A percentile compares a stretch with the other conserved stretches of the same genome.
Conservation (phyloP, 2,888 invertebrate species). For the Trachelus stipa region DNA sequence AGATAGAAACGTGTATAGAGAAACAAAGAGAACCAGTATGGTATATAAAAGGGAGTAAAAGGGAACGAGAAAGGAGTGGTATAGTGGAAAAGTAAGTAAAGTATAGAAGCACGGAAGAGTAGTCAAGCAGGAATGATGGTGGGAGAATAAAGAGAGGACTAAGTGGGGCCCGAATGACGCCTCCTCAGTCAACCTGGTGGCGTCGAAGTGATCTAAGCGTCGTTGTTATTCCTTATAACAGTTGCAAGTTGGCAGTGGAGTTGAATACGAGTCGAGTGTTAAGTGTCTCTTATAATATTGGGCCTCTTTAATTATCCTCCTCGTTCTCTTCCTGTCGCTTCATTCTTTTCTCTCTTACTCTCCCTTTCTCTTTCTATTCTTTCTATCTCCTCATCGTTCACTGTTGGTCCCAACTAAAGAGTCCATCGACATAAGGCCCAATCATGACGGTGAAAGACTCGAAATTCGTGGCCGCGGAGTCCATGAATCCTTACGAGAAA, state of each 20-base stretch:
- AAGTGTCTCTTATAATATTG: neutral
- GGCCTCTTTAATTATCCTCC: neutral
- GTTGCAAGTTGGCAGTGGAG: neutral
- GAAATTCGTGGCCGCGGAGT: conserved; percentile 62
- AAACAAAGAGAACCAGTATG: no score
- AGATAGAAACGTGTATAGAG: no score
- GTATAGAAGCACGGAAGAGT: neutral
- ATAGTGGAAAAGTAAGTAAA: neutral
- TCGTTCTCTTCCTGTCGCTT: neutral
- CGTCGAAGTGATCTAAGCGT: conserved; percentile 44
- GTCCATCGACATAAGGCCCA: neutral
- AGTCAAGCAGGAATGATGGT: neutral
- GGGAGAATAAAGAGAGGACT: conserved; percentile 27
- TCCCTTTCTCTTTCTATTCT: neutral
- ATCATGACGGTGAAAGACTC: conserved; percentile 69
- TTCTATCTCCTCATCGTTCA: neutral
- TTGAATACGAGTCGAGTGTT: neutral
- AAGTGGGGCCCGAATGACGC: conserved; percentile 38
- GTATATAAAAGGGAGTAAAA: neutral
- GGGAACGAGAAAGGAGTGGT: neutral
- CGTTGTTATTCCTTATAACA: neutral
- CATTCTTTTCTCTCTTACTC: neutral
- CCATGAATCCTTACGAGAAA: conserved; percentile 68
- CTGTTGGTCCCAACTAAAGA: neutral
- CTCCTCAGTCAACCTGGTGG: conserved; percentile 57